Conservation (phyloP, 2,113 vertebrate genomes). For the Caranx ignobilis region DNA sequence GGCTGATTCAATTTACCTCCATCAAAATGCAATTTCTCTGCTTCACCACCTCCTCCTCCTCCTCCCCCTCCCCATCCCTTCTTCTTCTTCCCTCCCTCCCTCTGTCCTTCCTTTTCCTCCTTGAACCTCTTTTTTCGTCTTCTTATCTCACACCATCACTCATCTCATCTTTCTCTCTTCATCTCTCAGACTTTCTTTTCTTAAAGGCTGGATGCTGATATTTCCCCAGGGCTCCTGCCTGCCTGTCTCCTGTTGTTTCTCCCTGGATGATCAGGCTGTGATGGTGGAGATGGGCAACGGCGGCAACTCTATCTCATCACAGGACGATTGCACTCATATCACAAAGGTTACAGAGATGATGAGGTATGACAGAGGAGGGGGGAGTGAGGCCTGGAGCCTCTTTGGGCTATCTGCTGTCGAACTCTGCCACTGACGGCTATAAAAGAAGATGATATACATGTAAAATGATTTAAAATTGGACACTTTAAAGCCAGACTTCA, state of each 20-base stretch:
- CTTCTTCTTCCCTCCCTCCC: background rate
- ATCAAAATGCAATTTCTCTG: slow-evolving; percentile 75
- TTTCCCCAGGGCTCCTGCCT: slow-evolving; percentile 40
- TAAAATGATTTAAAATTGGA: slow-evolving; percentile 1
- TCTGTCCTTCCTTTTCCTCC: slow-evolving; percentile 15
- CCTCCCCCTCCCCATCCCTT: slow-evolving; percentile 1
- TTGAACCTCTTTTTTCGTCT: slow-evolving; percentile 19
- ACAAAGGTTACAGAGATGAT: slow-evolving; percentile 22
- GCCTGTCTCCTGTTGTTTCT: slow-evolving; percentile 24
- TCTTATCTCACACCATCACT: slow-evolving; percentile 32
- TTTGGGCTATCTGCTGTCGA: slow-evolving; percentile 7
- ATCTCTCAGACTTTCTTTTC: slow-evolving; percentile 8
- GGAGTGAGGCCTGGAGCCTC: slow-evolving; percentile 4
- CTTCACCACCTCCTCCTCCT: slow-evolving; percentile 25
- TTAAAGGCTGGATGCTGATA: slow-evolving; percentile 47
- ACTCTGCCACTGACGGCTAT: background rate
- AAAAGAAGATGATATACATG: slow-evolving; percentile 11
- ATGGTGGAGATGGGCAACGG: background rate
- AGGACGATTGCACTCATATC: background rate
- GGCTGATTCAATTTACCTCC: slow-evolving; percentile 73
- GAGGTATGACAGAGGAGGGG: slow-evolving; percentile 3
- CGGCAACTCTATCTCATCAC: background rate
- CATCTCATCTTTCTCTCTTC: slow-evolving; percentile 32
- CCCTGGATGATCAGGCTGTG: slow-evolving; percentile 10
- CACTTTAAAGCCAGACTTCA: background rate